These are phyloP conservation scores for Pogonomyrmex barbatus DNA, from an alignment of 1,140 invertebrate genomes.

Conservation along the genomic window DNA sequence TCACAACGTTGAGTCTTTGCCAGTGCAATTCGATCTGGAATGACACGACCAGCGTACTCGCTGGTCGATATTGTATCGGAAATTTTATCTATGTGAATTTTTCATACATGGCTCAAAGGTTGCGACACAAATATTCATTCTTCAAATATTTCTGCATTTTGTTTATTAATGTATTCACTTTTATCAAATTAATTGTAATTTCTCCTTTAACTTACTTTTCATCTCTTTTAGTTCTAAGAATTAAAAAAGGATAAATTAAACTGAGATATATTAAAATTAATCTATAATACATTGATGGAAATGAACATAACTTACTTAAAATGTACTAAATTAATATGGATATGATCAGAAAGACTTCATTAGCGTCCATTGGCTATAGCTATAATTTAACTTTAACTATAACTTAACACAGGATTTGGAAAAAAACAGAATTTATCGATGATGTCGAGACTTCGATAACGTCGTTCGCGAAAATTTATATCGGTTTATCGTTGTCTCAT, in stretches of 20 bases:
- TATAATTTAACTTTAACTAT: not conserved
- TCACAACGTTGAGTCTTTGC: not conserved
- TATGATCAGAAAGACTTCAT: not conserved
- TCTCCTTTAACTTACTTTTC: too few relatives aligned
- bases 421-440: not conserved
- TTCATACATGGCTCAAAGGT: not conserved
- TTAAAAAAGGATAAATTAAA: too few relatives aligned
- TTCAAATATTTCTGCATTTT: not conserved
- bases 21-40: not conserved
- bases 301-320: too few relatives aligned
- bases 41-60: not conserved
- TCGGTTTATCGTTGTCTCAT: conserved; percentile 67
- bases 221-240: too few relatives aligned
- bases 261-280: too few relatives aligned
- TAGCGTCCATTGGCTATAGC: not conserved
- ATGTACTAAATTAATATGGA: not conserved
- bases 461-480: conserved; percentile 33
- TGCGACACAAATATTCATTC: not conserved
- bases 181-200: too few relatives aligned
- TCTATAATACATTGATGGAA: too few relatives aligned
- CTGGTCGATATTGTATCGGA: conserved; percentile 41
- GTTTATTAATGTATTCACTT: conserved; percentile 2
- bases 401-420: not conserved
- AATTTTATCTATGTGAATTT: conserved; percentile 59
- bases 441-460: not conserved